Evolutionary conservation across 2,888 invertebrate genomes (phyloP).

Genomic region (Napeogenes inachia): DNA sequence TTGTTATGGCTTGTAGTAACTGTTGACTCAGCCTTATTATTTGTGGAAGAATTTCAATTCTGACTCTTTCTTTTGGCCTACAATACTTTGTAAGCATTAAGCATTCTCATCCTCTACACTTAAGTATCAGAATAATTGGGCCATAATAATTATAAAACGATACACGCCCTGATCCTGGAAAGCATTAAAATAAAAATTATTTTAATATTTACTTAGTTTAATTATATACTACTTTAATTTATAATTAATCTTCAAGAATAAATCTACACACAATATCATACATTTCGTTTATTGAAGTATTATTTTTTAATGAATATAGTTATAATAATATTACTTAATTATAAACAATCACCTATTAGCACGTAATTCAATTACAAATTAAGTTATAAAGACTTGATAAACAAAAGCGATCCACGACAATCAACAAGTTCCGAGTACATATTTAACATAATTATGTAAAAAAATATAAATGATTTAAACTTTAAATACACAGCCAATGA

Average conservation of each 20-base stretch:
- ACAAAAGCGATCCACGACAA: slow-evolving; percentile 57
- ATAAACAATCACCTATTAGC: slow-evolving; percentile 29
- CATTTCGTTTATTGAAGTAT: background rate
- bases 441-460: slow-evolving; percentile 46
- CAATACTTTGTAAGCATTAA: background rate
- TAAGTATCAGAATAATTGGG: background rate
- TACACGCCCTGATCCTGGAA: slow-evolving; percentile 3
- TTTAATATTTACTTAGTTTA: background rate
- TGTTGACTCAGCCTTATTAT: slow-evolving; percentile 13
- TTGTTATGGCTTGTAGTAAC: slow-evolving; percentile 1
- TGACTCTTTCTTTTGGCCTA: slow-evolving; percentile 4
- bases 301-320: slow-evolving; percentile 7
- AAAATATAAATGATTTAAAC: slow-evolving; percentile 27
- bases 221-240: background rate
- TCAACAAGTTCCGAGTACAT: slow-evolving; percentile 64
- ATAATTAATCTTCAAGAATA: background rate
- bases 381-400: slow-evolving; percentile 53
- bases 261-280: background rate
- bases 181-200: background rate
- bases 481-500: slow-evolving; percentile 26
- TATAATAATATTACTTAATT: slow-evolving; percentile 8
- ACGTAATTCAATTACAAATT: slow-evolving; percentile 49
- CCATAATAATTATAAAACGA: slow-evolving; percentile 4
- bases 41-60: slow-evolving; percentile 7
- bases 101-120: background rate